Conservation (phyloP, 2,888 invertebrate genomes). For the Agonum fuliginosum region DNA sequence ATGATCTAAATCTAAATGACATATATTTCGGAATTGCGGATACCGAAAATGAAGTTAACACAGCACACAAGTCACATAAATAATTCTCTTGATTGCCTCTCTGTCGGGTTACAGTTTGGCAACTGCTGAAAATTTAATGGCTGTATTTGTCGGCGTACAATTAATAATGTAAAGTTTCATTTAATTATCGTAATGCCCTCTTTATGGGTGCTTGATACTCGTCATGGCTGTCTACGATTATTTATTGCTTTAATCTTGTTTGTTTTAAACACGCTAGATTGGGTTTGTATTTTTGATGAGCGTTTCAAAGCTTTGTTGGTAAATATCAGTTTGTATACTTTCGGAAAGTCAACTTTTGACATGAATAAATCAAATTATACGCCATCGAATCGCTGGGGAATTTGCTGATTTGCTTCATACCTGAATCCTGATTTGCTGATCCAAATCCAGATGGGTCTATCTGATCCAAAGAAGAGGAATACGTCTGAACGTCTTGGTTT, state of each 20-base stretch:
- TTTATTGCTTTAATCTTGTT: constrained; percentile 22
- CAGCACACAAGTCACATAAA: too few relatives aligned
- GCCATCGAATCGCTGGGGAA: too few relatives aligned
- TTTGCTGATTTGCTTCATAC: too few relatives aligned
- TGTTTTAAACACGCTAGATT: background rate
- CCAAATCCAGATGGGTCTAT: too few relatives aligned
- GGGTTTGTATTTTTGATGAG: constrained; percentile 16
- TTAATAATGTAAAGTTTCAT: constrained; percentile 22
- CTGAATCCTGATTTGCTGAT: too few relatives aligned
- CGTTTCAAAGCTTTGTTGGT: background rate
- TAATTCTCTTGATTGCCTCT: background rate
- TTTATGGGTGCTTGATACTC: background rate
- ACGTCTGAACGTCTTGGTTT: too few relatives aligned
- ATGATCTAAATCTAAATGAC: too few relatives aligned
- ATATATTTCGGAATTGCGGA: too few relatives aligned
- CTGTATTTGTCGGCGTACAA: background rate
- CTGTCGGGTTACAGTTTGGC: background rate
- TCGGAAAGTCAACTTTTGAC: background rate
- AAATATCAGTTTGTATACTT: background rate
- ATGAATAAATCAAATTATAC: background rate
- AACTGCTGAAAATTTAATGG: constrained; percentile 21
- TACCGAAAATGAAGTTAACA: too few relatives aligned
- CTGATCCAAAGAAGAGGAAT: too few relatives aligned
- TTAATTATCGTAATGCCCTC: constrained; percentile 15
- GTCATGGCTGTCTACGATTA: constrained; percentile 7